Conservation (phyloP, 2,888 invertebrate genomes). For the Tiliacea aurago region DNA sequence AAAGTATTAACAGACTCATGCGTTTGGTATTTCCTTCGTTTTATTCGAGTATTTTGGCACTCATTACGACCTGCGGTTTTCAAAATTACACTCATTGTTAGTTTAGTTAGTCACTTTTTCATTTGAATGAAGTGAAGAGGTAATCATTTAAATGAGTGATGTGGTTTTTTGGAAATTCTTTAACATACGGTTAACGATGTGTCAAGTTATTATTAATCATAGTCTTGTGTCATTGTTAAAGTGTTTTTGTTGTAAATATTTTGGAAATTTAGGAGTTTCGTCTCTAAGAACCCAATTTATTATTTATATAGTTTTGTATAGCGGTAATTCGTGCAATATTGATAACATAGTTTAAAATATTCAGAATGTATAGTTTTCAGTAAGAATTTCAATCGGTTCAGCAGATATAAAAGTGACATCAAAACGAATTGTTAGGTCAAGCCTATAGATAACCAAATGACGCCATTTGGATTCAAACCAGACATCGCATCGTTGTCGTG, state of each 20-base stretch:
- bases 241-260: slow-evolving; percentile 30
- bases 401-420: slow-evolving; percentile 16
- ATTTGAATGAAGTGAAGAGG: slow-evolving; percentile 43
- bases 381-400: background rate
- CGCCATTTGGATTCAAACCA: slow-evolving; percentile 59
- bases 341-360: background rate
- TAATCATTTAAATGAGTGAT: slow-evolving; percentile 37
- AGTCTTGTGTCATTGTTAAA: slow-evolving; percentile 47
- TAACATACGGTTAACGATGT: slow-evolving; percentile 52
- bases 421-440: slow-evolving; percentile 33
- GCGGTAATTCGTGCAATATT: too few species aligned
- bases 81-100: slow-evolving; percentile 53
- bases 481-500: slow-evolving; percentile 43
- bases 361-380: background rate
- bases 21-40: slow-evolving; percentile 50
- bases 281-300: background rate
- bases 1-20: slow-evolving; percentile 34
- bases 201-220: slow-evolving; percentile 56
- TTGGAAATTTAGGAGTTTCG: background rate
- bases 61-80: slow-evolving; percentile 61
- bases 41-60: slow-evolving; percentile 41
- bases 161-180: slow-evolving; percentile 45
- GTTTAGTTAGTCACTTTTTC: slow-evolving; percentile 49
- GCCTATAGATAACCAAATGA: slow-evolving; percentile 43
- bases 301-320: background rate